Evolutionary conservation across 2,797 vertebrate species (phyloP).

Genomic region (Scolopax rusticola): DNA sequence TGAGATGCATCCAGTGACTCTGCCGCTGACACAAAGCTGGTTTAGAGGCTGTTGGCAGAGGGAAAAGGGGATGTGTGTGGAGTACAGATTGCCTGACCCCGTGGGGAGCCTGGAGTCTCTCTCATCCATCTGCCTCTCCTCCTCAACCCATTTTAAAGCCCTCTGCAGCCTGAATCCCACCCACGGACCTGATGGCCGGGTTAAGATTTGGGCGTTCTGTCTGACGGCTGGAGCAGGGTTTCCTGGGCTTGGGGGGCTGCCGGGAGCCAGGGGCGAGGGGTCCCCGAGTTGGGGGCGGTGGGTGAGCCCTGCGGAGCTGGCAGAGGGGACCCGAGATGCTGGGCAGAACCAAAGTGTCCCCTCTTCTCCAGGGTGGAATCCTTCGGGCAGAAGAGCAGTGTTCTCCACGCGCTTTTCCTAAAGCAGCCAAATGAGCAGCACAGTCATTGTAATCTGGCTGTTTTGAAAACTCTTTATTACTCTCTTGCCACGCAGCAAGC

Average conservation of each 20-base stretch:
- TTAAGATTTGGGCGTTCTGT: not conserved
- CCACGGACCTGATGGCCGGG: not conserved
- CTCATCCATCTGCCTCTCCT: not conserved
- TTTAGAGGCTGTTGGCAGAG: not conserved
- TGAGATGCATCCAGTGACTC: not conserved
- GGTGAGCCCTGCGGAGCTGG: not conserved
- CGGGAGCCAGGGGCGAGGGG: not conserved
- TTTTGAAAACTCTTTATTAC: constrained; percentile 1
- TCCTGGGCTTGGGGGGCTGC: not conserved
- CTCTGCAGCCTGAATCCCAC: not conserved
- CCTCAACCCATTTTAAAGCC: not conserved
- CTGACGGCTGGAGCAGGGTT: not conserved
- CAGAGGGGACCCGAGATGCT: not conserved
- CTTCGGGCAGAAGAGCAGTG: not conserved
- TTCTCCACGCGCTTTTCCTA: not conserved
- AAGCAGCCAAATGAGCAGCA: not conserved
- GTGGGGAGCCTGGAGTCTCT: not conserved
- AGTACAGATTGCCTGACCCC: not conserved
- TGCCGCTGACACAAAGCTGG: not conserved
- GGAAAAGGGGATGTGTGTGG: not conserved
- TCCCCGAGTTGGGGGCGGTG: not conserved
- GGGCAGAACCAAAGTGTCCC: not conserved
- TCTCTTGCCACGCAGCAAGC: not conserved
- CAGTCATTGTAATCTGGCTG: not conserved
- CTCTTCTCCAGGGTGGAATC: not conserved